Evolutionary conservation across 2,797 vertebrate species (phyloP).

Genomic region (Muscicapa striata): DNA sequence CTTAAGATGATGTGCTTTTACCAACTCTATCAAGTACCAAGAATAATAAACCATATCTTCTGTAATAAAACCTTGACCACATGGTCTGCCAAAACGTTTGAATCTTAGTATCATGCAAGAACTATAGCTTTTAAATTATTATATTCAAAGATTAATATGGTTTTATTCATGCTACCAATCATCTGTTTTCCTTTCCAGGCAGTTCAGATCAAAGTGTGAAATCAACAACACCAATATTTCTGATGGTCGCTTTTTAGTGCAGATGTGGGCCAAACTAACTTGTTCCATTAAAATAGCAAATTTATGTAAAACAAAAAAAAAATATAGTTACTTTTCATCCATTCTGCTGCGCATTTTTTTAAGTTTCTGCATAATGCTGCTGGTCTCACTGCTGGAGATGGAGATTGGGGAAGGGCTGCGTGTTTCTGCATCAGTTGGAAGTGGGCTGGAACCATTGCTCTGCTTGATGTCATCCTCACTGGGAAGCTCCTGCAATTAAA

Average conservation of each 20-base stretch:
- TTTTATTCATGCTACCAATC: neutral
- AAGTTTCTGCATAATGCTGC: conserved; percentile 98
- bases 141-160: neutral
- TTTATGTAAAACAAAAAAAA: neutral
- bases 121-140: neutral
- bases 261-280: neutral
- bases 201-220: neutral
- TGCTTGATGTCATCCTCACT: conserved; percentile 80
- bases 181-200: neutral
- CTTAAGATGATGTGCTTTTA: neutral
- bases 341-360: conserved; percentile 97
- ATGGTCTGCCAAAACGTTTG: neutral
- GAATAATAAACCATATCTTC: neutral
- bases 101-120: neutral
- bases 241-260: neutral
- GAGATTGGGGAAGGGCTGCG: conserved; percentile 91
- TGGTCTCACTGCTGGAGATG: conserved; percentile 94
- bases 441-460: conserved; percentile 73
- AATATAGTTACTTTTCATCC: conserved; percentile 92
- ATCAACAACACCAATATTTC: neutral
- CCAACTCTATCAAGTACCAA: neutral
- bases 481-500: conserved; percentile 79
- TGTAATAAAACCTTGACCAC: neutral
- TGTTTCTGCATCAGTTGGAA: conserved; percentile 79
- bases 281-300: rapidly evolving